A percentile compares a stretch with the other conserved stretches of the same genome.
phyloP scores from a whole-genome alignment of 2,113 vertebrate species.

The Spermophilus dauricus region DNA sequence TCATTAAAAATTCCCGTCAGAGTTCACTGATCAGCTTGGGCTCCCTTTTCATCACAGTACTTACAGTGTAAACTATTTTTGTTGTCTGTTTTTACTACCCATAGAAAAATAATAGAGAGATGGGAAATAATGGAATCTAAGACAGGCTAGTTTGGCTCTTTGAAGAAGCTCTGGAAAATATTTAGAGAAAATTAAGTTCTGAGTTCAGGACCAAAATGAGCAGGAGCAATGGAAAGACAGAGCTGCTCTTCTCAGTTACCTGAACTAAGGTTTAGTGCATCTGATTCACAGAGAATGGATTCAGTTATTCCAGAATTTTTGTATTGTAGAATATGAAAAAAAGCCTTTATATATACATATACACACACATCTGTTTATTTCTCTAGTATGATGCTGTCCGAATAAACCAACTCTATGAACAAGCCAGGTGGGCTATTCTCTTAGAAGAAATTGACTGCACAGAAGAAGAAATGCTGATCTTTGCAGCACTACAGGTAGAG shows the following conservation, averaged over 20 bases:
- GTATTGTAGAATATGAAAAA: not conserved
- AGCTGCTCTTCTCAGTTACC: not conserved
- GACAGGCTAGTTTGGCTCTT: not conserved
- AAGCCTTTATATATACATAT: not conserved
- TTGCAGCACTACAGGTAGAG: conserved; percentile 96
- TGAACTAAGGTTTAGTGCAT: not conserved
- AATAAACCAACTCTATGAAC: conserved; percentile 98
- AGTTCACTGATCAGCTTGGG: not conserved
- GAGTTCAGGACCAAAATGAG: not conserved
- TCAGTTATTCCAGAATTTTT: not conserved
- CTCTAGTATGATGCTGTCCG: conserved; percentile 95
- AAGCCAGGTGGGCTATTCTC: conserved; percentile 97
- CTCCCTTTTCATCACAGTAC: not conserved
- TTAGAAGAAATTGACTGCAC: conserved; percentile 98
- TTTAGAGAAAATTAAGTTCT: not conserved
- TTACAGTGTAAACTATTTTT: not conserved
- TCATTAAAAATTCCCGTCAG: not conserved
- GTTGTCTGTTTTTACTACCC: not conserved
- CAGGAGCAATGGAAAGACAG: not conserved
- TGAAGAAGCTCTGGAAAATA: conserved; percentile 1
- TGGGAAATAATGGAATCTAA: not conserved
- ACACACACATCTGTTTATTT: rapidly evolving
- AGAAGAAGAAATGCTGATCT: conserved; percentile 99
- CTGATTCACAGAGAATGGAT: not conserved
- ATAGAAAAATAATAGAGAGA: not conserved